phyloP scores from a whole-genome alignment of 2,888 invertebrate genomes.

The Pristionchus fissidentatus region DNA sequence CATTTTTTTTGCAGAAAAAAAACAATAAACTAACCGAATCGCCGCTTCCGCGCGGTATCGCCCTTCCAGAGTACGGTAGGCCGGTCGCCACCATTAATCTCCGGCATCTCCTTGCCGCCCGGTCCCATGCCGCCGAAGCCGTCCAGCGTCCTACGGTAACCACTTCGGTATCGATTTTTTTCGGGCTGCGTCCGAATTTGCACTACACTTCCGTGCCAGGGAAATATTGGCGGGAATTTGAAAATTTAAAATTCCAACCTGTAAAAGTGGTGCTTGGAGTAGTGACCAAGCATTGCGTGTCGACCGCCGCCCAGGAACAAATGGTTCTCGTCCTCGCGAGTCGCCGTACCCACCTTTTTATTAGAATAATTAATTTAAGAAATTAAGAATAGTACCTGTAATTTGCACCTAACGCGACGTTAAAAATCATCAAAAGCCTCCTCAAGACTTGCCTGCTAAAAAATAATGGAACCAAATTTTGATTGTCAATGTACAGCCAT shows the following conservation, averaged over 20 bases:
- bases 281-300: constrained; percentile 28
- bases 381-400: neutral
- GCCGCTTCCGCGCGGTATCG: constrained; percentile 61
- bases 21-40: constrained; percentile 61
- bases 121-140: constrained; percentile 31
- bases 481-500: too few species aligned
- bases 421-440: too few species aligned
- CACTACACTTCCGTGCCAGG: neutral
- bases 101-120: neutral
- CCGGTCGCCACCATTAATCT: constrained; percentile 37
- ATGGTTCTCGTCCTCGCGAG: constrained; percentile 7
- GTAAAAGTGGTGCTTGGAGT: constrained; percentile 17
- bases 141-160: neutral
- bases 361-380: neutral
- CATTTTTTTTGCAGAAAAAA: neutral
- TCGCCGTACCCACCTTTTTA: constrained; percentile 1
- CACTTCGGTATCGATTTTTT: neutral
- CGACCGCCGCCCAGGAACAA: constrained; percentile 37
- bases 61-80: constrained; percentile 65
- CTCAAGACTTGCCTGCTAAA: too few species aligned
- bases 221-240: neutral
- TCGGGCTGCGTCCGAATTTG: neutral
- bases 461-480: too few species aligned
- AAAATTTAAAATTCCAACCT: constrained; percentile 23
- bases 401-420: too few species aligned